Conservation (phyloP, 2,113 vertebrate species). For the Sprattus sprattus region DNA sequence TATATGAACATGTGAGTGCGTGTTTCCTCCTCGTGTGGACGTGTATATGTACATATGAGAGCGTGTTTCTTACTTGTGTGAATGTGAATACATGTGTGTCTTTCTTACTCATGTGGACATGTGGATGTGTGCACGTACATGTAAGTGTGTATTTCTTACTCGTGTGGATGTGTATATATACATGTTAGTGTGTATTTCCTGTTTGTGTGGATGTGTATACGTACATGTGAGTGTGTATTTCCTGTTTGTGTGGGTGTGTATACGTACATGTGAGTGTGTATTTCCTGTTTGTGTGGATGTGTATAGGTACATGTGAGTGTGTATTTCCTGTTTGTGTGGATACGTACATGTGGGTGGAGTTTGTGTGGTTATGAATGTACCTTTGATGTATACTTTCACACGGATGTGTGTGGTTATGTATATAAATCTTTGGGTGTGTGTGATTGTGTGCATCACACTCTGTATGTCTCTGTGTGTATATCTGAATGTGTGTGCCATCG, state of each 20-base stretch:
- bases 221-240: background rate
- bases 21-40: background rate
- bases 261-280: background rate
- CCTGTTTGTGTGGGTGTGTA: background rate
- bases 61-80: too few relatives aligned
- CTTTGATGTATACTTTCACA: background rate
- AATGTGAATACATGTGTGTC: too few relatives aligned
- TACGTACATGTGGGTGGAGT: background rate
- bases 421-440: background rate
- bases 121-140: too few relatives aligned
- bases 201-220: too few relatives aligned
- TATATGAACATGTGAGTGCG: background rate
- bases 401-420: background rate
- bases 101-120: too few relatives aligned
- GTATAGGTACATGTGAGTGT: background rate
- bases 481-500: background rate
- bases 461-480: background rate
- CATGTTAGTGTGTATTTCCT: background rate
- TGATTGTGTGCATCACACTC: background rate
- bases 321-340: too few relatives aligned
- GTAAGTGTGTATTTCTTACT: too few relatives aligned
- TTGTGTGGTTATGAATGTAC: background rate
- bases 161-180: too few relatives aligned
- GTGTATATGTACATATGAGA: background rate
- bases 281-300: background rate